phyloP scores from a whole-genome alignment of 2,113 vertebrate species.

The Cyanoliseus patagonus region DNA sequence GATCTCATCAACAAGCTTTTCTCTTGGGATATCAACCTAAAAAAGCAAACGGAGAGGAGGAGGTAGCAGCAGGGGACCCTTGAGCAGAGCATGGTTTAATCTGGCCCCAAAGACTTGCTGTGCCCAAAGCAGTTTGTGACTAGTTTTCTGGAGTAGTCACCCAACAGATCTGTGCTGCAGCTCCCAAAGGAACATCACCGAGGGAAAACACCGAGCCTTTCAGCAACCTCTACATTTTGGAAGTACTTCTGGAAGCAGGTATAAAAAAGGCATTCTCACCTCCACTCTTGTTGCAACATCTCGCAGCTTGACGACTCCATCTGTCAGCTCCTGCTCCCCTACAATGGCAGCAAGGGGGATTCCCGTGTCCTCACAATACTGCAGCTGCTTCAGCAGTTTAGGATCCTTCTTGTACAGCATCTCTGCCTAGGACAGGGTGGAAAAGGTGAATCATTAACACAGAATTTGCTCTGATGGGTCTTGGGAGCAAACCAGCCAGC shows the following conservation, averaged over 20 bases:
- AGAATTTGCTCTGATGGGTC: background rate
- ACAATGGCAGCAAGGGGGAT: slow-evolving; percentile 91
- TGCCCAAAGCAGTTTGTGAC: background rate
- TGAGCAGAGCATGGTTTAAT: background rate
- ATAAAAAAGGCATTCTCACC: slow-evolving; percentile 68
- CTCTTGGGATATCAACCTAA: slow-evolving; percentile 80
- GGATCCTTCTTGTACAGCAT: slow-evolving; percentile 92
- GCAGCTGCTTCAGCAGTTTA: slow-evolving; percentile 91
- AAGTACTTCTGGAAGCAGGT: background rate
- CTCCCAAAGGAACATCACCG: fast-evolving
- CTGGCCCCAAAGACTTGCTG: background rate
- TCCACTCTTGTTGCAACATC: slow-evolving; percentile 85
- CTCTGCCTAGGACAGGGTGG: slow-evolving; percentile 81
- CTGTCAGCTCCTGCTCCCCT: slow-evolving; percentile 89
- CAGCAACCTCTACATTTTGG: background rate
- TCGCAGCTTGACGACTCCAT: slow-evolving; percentile 87
- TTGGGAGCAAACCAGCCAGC: background rate
- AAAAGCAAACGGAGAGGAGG: background rate
- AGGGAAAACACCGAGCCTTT: background rate
- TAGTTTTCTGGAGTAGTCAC: background rate
- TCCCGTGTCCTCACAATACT: slow-evolving; percentile 87
- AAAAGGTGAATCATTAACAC: background rate
- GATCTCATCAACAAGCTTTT: slow-evolving; percentile 79
- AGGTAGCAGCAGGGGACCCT: background rate
- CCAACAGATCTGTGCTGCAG: background rate